A percentile compares a stretch with the other conserved stretches of the same genome.
Evolutionary conservation across 2,797 vertebrate genomes (phyloP).

Genomic region (Chelon labrosus): DNA sequence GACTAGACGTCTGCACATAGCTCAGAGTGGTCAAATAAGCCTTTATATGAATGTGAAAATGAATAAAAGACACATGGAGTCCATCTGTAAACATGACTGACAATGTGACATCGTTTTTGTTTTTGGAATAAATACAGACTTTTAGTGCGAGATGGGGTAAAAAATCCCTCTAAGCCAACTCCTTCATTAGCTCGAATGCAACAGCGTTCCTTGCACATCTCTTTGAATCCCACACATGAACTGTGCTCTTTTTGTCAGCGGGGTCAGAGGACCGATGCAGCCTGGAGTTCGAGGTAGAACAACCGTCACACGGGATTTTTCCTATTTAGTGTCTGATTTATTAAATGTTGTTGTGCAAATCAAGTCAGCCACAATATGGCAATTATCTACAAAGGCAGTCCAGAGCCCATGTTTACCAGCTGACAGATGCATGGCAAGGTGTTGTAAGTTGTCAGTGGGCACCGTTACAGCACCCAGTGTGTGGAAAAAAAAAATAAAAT

Average conservation of each 20-base stretch:
- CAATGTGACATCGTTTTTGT: no score
- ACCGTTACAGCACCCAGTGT: neutral
- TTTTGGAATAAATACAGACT: no score
- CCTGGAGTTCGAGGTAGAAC: slow-evolving; percentile 22
- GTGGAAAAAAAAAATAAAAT: slow-evolving; percentile 6
- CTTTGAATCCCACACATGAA: slow-evolving; percentile 7
- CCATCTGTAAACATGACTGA: no score
- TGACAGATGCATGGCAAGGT: slow-evolving; percentile 64
- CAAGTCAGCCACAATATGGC: slow-evolving; percentile 52
- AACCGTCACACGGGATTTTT: slow-evolving; percentile 49
- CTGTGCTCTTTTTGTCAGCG: slow-evolving; percentile 19
- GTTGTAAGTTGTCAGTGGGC: slow-evolving; percentile 23
- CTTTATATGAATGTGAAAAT: no score
- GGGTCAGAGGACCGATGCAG: slow-evolving; percentile 24
- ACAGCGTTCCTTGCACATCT: slow-evolving; percentile 2
- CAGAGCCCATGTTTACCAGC: slow-evolving; percentile 52
- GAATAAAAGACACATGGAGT: no score
- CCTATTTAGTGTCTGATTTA: slow-evolving; percentile 54
- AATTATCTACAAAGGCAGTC: slow-evolving; percentile 58
- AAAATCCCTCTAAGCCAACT: neutral
- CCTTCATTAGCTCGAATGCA: slow-evolving; percentile 10
- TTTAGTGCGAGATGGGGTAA: neutral
- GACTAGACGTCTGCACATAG: no score
- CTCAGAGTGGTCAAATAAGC: no score
- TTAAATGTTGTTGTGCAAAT: slow-evolving; percentile 61